Evolutionary conservation across 2,888 invertebrate genomes (phyloP).

Genomic region (Epiblema foenella): DNA sequence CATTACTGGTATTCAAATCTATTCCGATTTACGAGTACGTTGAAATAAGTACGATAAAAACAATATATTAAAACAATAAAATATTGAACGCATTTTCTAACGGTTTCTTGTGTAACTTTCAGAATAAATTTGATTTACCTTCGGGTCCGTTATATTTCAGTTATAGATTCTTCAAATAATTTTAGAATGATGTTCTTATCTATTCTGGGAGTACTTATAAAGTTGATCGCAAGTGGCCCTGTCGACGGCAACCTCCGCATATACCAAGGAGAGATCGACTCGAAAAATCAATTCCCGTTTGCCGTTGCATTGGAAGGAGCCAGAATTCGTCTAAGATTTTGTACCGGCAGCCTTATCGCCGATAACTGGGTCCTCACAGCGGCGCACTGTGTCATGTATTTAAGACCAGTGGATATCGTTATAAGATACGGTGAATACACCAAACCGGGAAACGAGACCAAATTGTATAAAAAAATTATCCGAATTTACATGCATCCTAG

Average conservation of each 20-base stretch:
- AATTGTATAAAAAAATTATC: neutral
- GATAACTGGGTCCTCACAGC: slow-evolving; percentile 11
- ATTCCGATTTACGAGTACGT: too few relatives aligned
- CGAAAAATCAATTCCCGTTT: neutral
- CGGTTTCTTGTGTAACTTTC: too few relatives aligned
- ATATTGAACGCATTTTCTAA: too few relatives aligned
- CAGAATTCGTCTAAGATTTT: neutral
- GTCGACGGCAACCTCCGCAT: neutral
- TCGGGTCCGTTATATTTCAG: too few relatives aligned
- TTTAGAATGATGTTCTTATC: neutral
- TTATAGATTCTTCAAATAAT: neutral
- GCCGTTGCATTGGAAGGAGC: neutral
- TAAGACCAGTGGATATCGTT: neutral
- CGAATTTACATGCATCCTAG: too few relatives aligned
- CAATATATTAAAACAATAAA: too few relatives aligned
- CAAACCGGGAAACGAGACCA: slow-evolving; percentile 4
- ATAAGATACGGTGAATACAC: slow-evolving; percentile 3
- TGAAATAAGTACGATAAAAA: too few relatives aligned
- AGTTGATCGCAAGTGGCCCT: neutral
- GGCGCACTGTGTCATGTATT: neutral
- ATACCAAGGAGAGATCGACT: neutral
- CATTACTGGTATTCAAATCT: too few relatives aligned
- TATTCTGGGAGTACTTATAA: neutral
- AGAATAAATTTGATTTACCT: too few relatives aligned
- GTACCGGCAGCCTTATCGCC: slow-evolving; percentile 7